phyloP scores from a whole-genome alignment of 2,113 vertebrate species.

The Corvus cornix region DNA sequence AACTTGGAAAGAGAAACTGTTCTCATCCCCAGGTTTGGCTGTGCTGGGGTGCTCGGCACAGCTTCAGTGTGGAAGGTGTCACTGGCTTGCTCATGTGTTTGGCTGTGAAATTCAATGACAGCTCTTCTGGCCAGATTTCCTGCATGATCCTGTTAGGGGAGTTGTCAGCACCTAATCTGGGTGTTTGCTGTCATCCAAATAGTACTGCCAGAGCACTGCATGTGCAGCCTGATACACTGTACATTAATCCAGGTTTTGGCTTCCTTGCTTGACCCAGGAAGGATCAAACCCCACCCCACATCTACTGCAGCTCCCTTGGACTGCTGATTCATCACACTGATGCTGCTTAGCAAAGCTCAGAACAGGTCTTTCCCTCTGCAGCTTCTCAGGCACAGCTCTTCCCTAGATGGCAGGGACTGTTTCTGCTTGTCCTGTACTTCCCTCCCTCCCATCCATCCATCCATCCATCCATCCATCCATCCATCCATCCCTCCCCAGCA shows the following conservation, averaged over 20 bases:
- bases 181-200: background rate
- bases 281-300: conserved; percentile 12
- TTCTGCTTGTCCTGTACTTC: background rate
- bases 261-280: background rate
- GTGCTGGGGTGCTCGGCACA: background rate
- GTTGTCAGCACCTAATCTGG: conserved; percentile 40
- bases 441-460: background rate
- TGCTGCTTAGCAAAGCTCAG: background rate
- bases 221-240: background rate
- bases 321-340: background rate
- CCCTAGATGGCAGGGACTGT: background rate
- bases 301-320: conserved; percentile 3
- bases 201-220: conserved; percentile 1
- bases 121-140: background rate
- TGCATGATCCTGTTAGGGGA: background rate
- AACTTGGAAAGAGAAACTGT: background rate
- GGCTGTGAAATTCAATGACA: conserved; percentile 21
- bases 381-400: background rate
- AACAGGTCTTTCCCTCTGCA: background rate
- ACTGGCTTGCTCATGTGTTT: background rate
- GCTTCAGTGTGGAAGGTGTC: conserved; percentile 6
- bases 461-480: background rate
- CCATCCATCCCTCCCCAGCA: background rate
- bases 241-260: conserved; percentile 25
- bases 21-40: background rate